Percentiles rank a stretch among this genome's conserved stretches.
phyloP scores from a whole-genome alignment of 2,113 vertebrate genomes.

The Notarius lentiginosus region DNA sequence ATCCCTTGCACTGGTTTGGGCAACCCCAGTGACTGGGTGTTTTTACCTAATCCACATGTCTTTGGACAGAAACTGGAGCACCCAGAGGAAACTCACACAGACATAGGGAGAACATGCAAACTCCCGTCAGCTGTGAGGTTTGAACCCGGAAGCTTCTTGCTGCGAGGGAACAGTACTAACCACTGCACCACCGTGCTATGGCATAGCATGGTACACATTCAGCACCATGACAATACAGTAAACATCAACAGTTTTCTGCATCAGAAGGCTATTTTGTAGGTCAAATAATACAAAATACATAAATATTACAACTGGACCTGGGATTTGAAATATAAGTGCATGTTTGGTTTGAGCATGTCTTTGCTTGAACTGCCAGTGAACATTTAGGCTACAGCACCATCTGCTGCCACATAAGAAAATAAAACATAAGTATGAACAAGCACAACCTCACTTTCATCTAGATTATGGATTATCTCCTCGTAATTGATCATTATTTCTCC shows the following conservation, averaged over 20 bases:
- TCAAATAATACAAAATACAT: neutral
- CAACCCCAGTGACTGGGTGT: too few species aligned
- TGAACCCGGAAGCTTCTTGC: too few species aligned
- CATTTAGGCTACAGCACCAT: constrained; percentile 20
- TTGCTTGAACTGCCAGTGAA: neutral
- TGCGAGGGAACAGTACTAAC: too few species aligned
- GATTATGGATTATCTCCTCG: neutral
- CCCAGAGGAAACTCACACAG: too few species aligned
- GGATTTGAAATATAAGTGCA: neutral
- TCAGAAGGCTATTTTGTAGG: neutral
- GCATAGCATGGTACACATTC: neutral
- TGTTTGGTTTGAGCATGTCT: neutral
- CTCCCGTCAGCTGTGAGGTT: too few species aligned
- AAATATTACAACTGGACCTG: neutral
- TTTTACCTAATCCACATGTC: too few species aligned
- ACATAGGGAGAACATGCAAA: too few species aligned
- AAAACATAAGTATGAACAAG: neutral
- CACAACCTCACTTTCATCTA: neutral
- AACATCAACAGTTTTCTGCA: neutral
- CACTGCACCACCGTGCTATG: too few species aligned
- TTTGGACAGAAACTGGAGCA: too few species aligned
- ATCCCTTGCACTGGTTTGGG: too few species aligned
- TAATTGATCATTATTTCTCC: neutral
- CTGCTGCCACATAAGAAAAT: constrained; percentile 17
- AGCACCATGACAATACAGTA: neutral